Percentiles rank a stretch among this genome's conserved stretches.
These are phyloP conservation scores for Eleginops maclovinus DNA, from an alignment of 2,113 vertebrate genomes.

Conservation along the genomic window DNA sequence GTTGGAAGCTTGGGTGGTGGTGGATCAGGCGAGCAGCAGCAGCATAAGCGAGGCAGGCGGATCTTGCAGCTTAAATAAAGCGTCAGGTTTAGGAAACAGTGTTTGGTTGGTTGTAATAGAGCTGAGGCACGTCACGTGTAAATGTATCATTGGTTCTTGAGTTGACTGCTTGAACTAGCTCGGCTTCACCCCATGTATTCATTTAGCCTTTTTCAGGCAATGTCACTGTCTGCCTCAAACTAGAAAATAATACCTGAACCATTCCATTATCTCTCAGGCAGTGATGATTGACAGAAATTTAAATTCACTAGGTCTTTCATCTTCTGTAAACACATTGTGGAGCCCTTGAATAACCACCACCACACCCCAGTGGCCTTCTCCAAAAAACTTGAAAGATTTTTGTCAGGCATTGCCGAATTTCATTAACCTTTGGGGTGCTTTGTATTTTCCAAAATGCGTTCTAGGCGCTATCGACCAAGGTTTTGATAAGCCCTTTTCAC, in stretches of 20 bases:
- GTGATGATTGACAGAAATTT: constrained; percentile 33
- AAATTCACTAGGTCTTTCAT: constrained; percentile 17
- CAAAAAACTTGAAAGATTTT: constrained; percentile 3
- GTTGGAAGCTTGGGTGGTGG: no score
- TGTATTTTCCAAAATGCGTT: constrained; percentile 38
- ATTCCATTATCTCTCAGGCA: not conserved
- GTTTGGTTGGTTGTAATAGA: no score
- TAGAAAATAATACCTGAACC: not conserved
- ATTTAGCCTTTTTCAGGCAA: no score
- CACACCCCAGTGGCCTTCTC: constrained; percentile 3
- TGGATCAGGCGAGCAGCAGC: no score
- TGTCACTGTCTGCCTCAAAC: not conserved
- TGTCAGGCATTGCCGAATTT: constrained; percentile 38
- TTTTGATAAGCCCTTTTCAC: constrained; percentile 45
- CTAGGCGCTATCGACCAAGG: constrained; percentile 5
- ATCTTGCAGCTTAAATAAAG: no score
- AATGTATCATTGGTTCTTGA: no score
- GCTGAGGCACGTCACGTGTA: no score
- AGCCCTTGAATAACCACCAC: not conserved
- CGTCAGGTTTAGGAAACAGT: no score
- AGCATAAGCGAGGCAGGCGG: no score
- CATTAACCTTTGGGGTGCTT: constrained; percentile 69
- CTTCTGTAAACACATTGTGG: not conserved
- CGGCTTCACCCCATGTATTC: no score
- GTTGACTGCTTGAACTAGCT: no score